phyloP scores from a whole-genome alignment of 2,113 vertebrate species.

The Sphaerodactylus townsendi region DNA sequence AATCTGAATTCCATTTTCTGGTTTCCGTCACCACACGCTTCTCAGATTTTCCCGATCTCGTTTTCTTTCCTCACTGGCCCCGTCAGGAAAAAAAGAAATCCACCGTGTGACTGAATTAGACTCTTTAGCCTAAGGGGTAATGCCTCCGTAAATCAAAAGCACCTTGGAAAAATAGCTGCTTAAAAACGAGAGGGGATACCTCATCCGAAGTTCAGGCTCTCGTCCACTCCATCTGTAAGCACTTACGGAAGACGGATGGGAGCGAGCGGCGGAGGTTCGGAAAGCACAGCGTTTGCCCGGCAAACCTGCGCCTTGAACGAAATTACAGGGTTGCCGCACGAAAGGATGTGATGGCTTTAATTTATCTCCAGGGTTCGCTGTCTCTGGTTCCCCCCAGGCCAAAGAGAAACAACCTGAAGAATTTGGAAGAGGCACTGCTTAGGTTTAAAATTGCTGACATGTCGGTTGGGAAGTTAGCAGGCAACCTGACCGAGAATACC shows the following conservation, averaged over 20 bases:
- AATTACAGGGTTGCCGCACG: constrained; percentile 63
- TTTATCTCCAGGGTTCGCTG: constrained; percentile 48
- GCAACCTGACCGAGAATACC: background rate
- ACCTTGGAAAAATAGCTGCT: constrained; percentile 35
- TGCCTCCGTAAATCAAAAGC: constrained; percentile 29
- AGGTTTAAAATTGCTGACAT: background rate
- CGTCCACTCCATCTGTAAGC: constrained; percentile 49
- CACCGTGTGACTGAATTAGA: background rate
- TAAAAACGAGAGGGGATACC: constrained; percentile 32
- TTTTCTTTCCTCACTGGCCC: constrained; percentile 20
- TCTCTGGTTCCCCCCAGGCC: background rate
- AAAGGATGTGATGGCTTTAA: constrained; percentile 59
- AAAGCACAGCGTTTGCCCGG: constrained; percentile 47
- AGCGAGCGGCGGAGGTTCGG: constrained; percentile 40
- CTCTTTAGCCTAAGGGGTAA: constrained; percentile 42
- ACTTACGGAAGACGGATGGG: constrained; percentile 40
- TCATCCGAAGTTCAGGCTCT: constrained; percentile 27
- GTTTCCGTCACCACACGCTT: background rate
- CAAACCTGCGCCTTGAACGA: constrained; percentile 53
- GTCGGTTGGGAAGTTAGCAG: fast-evolving
- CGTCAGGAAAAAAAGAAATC: background rate
- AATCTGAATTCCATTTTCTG: background rate
- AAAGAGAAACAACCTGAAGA: constrained; percentile 8
- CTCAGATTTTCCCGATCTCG: constrained; percentile 11
- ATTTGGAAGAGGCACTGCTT: constrained; percentile 13